Evolutionary conservation across 2,797 vertebrate genomes (phyloP), one percentile per base, ranked within the genome.

Genomic region (Micromesistius poutassou): DNA sequence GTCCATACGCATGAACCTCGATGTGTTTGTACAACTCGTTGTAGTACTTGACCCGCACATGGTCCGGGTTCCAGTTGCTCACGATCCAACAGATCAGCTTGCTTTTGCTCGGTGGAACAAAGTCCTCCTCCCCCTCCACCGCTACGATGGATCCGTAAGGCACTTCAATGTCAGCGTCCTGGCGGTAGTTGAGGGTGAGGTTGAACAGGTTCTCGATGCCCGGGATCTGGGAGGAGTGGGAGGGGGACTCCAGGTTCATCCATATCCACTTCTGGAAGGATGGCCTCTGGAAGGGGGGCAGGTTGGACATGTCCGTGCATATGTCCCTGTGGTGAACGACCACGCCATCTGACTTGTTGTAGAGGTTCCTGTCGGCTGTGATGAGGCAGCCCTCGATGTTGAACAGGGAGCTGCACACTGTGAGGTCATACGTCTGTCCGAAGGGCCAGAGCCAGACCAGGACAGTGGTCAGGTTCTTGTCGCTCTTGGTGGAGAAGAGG

Each of bases 361-460:
- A 99, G 38, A 98, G 90, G 38, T 95, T 95, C 42, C 96, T 94
- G 90, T 99, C 97, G 0, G 95, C 97, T 1, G 97, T 99, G 85
- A 99, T 91, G 81, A 96, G 95, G 85, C 97, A 99, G 76, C 97
- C 96, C 0, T 97, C 96, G 40, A 99, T 97, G 78, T 95, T 97
- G 88, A 98, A 98, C 90, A 95, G 91, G 0, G 96, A 93, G 87
- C 96, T 94, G 89, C 98, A 99, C 73, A 96, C 96, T 2, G 93
- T 95, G 40, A 98, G 93, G 84, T 98, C 96, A 0, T 97, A 98
- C 6, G 95, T 97, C 82, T 97, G 96, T 68, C 97, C 97, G 66
- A 99, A 99, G 0, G 98, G 97, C 98, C 97, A 98, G 74, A 99
- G 95, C 98, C 98, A 99, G 82, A 99, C 95, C 79, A 99, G 91